A percentile compares a stretch with the other conserved stretches of the same genome.
Evolutionary conservation across 2,113 vertebrate genomes (phyloP).

Genomic region (Uria lomvia): DNA sequence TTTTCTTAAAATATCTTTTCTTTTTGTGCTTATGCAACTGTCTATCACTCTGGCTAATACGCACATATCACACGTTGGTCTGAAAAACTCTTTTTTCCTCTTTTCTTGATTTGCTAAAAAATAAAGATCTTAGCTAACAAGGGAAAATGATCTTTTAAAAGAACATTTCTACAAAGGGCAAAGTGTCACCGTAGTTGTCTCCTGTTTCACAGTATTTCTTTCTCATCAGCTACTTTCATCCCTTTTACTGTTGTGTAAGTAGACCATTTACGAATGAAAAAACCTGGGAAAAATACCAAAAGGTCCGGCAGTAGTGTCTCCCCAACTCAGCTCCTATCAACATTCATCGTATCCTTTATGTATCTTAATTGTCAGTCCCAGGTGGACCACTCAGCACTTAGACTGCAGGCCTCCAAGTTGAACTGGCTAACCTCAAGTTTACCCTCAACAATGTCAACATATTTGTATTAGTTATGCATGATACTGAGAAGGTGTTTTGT

Average conservation of each 20-base stretch:
- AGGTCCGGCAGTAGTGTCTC: not conserved
- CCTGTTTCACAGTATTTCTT: not conserved
- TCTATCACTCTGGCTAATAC: not conserved
- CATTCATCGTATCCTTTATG: not conserved
- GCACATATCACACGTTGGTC: not conserved
- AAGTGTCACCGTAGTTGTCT: not conserved
- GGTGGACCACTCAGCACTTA: not conserved
- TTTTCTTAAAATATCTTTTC: constrained; percentile 11
- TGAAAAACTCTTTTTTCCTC: not conserved
- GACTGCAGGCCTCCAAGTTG: not conserved
- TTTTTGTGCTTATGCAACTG: not conserved
- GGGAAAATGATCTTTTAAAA: not conserved
- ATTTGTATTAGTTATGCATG: not conserved
- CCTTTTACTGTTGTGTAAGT: not conserved
- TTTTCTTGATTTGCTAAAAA: not conserved
- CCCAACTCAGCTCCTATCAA: not conserved
- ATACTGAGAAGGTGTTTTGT: not conserved
- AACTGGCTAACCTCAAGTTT: not conserved
- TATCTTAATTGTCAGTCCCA: not conserved
- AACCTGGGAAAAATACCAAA: not conserved
- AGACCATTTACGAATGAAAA: not conserved
- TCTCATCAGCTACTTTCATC: not conserved
- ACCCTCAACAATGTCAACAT: not conserved
- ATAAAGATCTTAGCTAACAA: not conserved
- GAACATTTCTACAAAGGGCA: not conserved